Conservation (phyloP, 2,888 invertebrate species). For the Synanthedon tipuliformis region DNA sequence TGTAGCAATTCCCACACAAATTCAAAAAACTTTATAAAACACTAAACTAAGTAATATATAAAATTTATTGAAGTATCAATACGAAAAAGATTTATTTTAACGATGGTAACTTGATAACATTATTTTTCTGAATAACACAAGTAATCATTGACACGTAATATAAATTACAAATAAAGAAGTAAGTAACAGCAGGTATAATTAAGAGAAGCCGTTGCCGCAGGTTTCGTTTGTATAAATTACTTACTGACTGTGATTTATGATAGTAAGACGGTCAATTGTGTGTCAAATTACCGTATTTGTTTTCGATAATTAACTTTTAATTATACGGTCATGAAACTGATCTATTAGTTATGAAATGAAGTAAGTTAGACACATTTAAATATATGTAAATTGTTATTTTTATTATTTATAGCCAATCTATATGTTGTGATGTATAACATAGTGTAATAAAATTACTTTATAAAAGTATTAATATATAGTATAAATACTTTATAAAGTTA, state of each 20-base stretch:
- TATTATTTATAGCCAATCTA: constrained; percentile 2
- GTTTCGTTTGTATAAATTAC: constrained; percentile 6
- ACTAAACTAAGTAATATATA: too few relatives aligned
- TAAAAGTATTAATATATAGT: too few relatives aligned
- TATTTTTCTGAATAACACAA: too few relatives aligned
- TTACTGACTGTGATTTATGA: constrained; percentile 10
- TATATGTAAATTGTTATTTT: constrained; percentile 4
- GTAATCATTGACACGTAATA: too few relatives aligned
- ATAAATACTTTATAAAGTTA: too few relatives aligned
- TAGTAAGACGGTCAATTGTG: constrained; percentile 5
- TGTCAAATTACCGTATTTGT: constrained; percentile 5
- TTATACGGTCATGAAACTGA: not conserved
- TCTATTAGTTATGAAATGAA: not conserved
- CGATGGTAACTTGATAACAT: too few relatives aligned
- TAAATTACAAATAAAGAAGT: not conserved
- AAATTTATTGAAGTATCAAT: too few relatives aligned
- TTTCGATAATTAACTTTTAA: constrained; percentile 8
- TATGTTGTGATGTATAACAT: constrained; percentile 5
- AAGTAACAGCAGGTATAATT: constrained; percentile 2
- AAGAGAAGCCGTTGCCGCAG: constrained; percentile 7
- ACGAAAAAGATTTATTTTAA: too few relatives aligned
- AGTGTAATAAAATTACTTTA: too few relatives aligned
- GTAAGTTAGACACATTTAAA: not conserved
- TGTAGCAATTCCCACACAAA: too few relatives aligned
- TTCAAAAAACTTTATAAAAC: too few relatives aligned